phyloP scores from a whole-genome alignment of 1,140 invertebrate genomes.

The Hyles euphorbiae region DNA sequence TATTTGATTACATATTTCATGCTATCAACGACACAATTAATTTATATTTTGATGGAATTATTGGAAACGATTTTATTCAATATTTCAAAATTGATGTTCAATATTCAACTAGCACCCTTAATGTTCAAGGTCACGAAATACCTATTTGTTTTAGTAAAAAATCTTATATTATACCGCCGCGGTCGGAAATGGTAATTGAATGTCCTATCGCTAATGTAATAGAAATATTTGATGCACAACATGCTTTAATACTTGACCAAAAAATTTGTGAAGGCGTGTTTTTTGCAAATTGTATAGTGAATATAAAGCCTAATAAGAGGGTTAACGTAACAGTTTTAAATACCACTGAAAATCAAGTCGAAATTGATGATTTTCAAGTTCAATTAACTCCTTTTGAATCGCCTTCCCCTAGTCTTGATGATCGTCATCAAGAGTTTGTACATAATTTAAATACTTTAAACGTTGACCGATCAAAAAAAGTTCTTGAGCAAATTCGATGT shows the following conservation, averaged over 20 bases:
- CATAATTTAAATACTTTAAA: constrained; percentile 1
- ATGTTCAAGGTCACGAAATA: constrained; percentile 12
- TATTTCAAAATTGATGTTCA: constrained; percentile 21
- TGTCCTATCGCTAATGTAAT: constrained; percentile 21
- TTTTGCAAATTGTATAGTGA: constrained; percentile 22
- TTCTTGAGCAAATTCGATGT: constrained; percentile 14
- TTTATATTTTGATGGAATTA: constrained; percentile 26
- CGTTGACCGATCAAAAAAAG: constrained; percentile 6
- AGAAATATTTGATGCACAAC: constrained; percentile 8
- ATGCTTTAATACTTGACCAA: constrained; percentile 19
- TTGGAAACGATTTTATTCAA: constrained; percentile 25
- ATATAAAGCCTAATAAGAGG: constrained; percentile 22
- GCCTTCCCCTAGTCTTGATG: not conserved
- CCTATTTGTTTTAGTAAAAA: constrained; percentile 18
- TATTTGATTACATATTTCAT: constrained; percentile 9
- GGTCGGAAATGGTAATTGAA: constrained; percentile 24
- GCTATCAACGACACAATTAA: constrained; percentile 9
- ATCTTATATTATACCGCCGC: constrained; percentile 24
- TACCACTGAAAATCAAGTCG: constrained; percentile 17
- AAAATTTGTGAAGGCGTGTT: constrained; percentile 15
- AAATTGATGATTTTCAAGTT: constrained; percentile 13
- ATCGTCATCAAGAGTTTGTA: constrained; percentile 8
- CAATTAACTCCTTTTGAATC: constrained; percentile 11
- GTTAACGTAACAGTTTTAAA: constrained; percentile 24
- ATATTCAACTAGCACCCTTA: constrained; percentile 16